Base-by-base conservation (phyloP, 53 echinoderm and acorn worm genomes). In the Echinarachnius parma region DNA sequence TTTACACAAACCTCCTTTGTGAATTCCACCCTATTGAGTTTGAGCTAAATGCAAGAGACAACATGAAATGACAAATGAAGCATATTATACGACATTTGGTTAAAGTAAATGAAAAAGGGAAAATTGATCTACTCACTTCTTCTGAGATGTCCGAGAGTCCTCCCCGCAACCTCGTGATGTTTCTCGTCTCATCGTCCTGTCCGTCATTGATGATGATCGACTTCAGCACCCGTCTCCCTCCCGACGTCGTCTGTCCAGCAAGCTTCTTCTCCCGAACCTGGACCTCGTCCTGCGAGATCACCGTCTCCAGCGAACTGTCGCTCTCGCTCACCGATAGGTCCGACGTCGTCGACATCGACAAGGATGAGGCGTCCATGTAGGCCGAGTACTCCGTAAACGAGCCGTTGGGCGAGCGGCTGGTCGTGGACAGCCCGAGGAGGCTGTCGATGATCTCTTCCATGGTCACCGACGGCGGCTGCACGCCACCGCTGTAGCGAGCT, bases 391-490 rank as follows among this genome's bases (percentile, higher is more conserved):
- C 62, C 37, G 78, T 78, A 31, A 72, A 72, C 7, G 68, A 48
- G 7, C 32, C 60, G 46, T 69, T 80, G 42, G 69, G 69, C 16
- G 80, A 80, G 28, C 79, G 53, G 66, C 79, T 78, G 66, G 53
- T 54, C 45, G 2, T 44, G 23, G 90, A 78, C 35, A 91, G 64
- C 3, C 86, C 86, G 10, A 91, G 46, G 53, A 91, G 59, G 54
- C 91, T 86, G 45, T 91, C 91, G 21, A 91, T 83, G 26, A 91
- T 86, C 64, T 91, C 84, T 35, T 91, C 91, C 91, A 91, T 91
- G 34, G 81, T 83, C 15, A 86, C 79, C 27, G 78, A 80, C 35
- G 70, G 76, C 3, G 84, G 84, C 25, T 80, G 84, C n/a, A 80
- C 62, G 34, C 74, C 74, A 28, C 74, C 74, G n/a, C 4, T 32